These are phyloP conservation scores for Phalacrocorax pelagicus DNA, from an alignment of 2,113 vertebrate genomes.

Conservation along the genomic window DNA sequence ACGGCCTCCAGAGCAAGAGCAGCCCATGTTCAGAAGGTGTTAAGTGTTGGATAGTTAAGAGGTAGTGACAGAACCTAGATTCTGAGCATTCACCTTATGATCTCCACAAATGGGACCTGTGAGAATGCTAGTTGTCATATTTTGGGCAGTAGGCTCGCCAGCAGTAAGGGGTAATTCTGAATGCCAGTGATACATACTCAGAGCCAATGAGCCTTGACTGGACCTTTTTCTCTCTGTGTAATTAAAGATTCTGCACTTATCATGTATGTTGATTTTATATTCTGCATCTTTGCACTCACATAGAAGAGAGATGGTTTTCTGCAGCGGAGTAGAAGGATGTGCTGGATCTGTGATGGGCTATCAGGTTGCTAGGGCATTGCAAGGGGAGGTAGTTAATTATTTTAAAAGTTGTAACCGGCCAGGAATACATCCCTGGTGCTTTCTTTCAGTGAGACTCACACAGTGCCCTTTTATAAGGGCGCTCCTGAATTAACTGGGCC, in stretches of 20 bases:
- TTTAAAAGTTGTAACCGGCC: neutral
- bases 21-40: neutral
- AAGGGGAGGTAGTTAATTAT: neutral
- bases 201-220: neutral
- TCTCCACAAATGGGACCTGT: neutral
- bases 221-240: neutral
- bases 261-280: neutral
- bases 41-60: neutral
- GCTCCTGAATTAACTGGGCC: neutral
- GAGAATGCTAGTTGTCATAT: neutral
- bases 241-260: neutral
- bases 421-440: neutral
- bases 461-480: neutral
- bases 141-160: neutral
- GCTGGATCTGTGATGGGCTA: neutral
- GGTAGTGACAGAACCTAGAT: neutral
- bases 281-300: neutral
- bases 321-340: neutral
- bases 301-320: neutral
- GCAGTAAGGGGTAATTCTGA: neutral
- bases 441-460: neutral
- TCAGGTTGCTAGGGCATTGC: neutral
- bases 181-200: neutral
- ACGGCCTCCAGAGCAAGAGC: neutral
- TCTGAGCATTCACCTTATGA: neutral